Percentiles rank a stretch among this genome's conserved stretches.
Evolutionary conservation across 2,797 vertebrate species (phyloP).

Genomic region (Hypotaenidia okinawae): DNA sequence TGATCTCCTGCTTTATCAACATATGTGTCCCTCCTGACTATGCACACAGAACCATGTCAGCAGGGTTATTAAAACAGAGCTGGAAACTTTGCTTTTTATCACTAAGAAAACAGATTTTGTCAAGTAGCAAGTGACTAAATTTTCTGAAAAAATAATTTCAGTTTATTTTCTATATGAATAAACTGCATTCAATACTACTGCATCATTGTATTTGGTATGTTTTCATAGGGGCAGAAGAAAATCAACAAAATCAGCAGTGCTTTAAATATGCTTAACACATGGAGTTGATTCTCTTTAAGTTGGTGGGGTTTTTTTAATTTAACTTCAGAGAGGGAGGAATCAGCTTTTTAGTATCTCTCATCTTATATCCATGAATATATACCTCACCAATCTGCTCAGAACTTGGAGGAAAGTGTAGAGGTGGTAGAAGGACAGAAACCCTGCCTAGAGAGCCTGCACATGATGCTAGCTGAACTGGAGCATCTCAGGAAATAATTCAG

Average conservation of each 20-base stretch:
- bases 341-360: background rate
- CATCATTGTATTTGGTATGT: background rate
- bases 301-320: background rate
- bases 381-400: background rate
- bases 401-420: background rate
- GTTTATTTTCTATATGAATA: background rate
- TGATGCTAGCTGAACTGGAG: background rate
- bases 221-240: background rate
- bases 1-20: fast-evolving
- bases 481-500: background rate
- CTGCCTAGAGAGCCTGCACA: fast-evolving
- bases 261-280: background rate
- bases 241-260: background rate
- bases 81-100: background rate
- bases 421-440: background rate
- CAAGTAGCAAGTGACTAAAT: background rate
- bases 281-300: background rate
- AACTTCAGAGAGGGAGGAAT: background rate
- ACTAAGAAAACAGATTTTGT: background rate
- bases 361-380: background rate
- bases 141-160: background rate
- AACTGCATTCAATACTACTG: background rate
- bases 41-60: fast-evolving
- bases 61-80: background rate
- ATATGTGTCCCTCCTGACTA: background rate